These are phyloP conservation scores for Lithosia quadra DNA, from an alignment of 2,888 invertebrate genomes.

Conservation along the genomic window DNA sequence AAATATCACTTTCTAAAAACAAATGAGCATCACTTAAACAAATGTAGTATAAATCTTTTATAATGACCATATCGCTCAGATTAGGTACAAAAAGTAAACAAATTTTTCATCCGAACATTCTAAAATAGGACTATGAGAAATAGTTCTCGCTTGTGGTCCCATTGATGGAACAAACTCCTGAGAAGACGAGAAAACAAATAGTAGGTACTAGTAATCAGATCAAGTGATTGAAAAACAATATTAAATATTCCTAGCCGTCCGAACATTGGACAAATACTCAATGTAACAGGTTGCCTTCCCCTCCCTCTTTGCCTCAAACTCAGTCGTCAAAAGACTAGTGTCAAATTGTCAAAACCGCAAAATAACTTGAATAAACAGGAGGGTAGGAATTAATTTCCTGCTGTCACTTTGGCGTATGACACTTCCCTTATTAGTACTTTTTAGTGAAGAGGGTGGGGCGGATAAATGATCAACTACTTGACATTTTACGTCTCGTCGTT, in stretches of 20 bases:
- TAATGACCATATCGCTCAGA: too few species aligned
- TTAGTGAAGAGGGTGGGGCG: neutral
- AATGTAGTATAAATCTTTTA: too few species aligned
- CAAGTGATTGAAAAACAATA: neutral
- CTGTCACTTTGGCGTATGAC: conserved; percentile 27
- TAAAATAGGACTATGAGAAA: too few species aligned
- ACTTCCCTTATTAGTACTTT: conserved; percentile 5
- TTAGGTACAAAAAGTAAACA: too few species aligned
- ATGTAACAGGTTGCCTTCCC: neutral
- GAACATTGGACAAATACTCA: neutral
- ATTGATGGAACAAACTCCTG: too few species aligned
- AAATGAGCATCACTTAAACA: too few species aligned
- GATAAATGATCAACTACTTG: conserved; percentile 4
- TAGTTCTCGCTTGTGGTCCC: too few species aligned
- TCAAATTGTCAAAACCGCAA: conserved; percentile 1
- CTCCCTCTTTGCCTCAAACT: neutral
- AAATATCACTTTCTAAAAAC: too few species aligned
- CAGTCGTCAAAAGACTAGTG: conserved; percentile 3
- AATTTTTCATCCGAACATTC: too few species aligned
- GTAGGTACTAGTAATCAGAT: too few species aligned
- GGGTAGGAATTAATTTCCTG: conserved; percentile 47
- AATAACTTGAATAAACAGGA: conserved; percentile 12
- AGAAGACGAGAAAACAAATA: too few species aligned
- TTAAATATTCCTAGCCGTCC: neutral
- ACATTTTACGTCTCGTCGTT: neutral